Evolutionary conservation across 2,797 vertebrate species (phyloP), one percentile per base, ranked within the genome.

Genomic region (Parambassis ranga): DNA sequence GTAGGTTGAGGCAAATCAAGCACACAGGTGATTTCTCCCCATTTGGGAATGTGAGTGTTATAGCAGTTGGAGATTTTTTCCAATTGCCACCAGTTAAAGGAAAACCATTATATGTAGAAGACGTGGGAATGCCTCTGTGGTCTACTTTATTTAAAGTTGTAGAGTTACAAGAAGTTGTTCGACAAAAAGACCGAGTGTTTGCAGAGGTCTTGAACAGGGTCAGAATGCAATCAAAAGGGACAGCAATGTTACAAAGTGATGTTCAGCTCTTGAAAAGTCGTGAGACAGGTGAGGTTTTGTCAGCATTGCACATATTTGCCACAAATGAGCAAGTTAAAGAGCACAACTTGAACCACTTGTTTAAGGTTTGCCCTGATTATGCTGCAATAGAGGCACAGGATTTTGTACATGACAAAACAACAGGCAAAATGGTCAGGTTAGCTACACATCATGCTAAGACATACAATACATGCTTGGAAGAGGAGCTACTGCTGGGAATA

Each of bases 1-100:
- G 64, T 0, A n/a, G 67, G 39, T 31, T 75, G 1, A 10, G 23
- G 4, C 59, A 77, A 10, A 64, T 75, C 0, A 81, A 77, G 48
- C 74, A 63, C 14, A 63, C 10, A 1, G 44, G 24, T 14, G 18
- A 56, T 10, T 47, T 38, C 20, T 37, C 33, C 2, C 33, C 37
- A 6, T 60, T 37, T 32, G 65, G 65, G 14, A 47, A 60, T 6
- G 24, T 46, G 0, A 15, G 18, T 19, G 5, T 57, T 1, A 1
- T 57, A 1, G 51, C 26, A 3, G 24, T 51, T 1, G 35, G 49
- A 5, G 43, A 56, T 33, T 50, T 56, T 9, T 64, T 9, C 3
- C 38, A 63, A 1, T 6, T 64, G 0, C 19, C 38, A 0, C 46
- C 59, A 6, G 50, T 62, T 0, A 39, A 15, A 42, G 57, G 42